Base-by-base conservation (phyloP, 2,888 invertebrate genomes). In the Drosophila subsilvestris region DNA sequence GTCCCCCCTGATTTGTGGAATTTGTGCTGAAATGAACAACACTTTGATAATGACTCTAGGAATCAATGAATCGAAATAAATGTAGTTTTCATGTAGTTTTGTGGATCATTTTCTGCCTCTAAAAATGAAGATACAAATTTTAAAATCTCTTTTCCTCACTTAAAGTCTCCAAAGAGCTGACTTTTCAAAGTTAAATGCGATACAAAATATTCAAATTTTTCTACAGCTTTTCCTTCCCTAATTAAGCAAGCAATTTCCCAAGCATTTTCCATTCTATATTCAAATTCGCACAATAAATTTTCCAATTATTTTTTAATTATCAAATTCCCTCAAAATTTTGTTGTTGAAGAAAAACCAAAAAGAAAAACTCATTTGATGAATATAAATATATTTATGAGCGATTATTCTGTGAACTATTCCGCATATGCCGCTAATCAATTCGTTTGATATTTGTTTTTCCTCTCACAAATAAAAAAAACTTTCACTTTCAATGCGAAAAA, bases 401-500 rank as follows among this genome's bases (percentile, higher is more conserved):
- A 3, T 2, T 32, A 25, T 44, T 45, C 10, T 8, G 2, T 29
- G 0, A 14, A 44, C 10, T 17, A 22, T 17, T 7, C 17, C 1
- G 8, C 14, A 22, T n/a, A 6, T 12, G 45, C 3, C 20, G 10
- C 17, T 14, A n/a, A n/a, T 48, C 37, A n/a, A 37, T 57, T 32
- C 32, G 32, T 42, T 20, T 45, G 20, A 27, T 32, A 12, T 32
- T 45, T 18, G 14, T 12, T 47, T 47, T 69, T 29, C 51, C 17
- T 50, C 44, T 3, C 8, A 25, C 27, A 32, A 59, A 37, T 48
- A 48, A 49, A 56, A 20, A 20, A 12, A 18, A 83, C 82, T 82
- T 82, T 82, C 84, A 73, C 70, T 82, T 88, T 88, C 78, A 66
- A 29, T 59, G 22, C 48, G 49, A 51, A 62, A 53, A 60, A 27